These are phyloP conservation scores for Acipenser oxyrinchus DNA, from an alignment of 2,797 vertebrate species.

Conservation along the genomic window DNA sequence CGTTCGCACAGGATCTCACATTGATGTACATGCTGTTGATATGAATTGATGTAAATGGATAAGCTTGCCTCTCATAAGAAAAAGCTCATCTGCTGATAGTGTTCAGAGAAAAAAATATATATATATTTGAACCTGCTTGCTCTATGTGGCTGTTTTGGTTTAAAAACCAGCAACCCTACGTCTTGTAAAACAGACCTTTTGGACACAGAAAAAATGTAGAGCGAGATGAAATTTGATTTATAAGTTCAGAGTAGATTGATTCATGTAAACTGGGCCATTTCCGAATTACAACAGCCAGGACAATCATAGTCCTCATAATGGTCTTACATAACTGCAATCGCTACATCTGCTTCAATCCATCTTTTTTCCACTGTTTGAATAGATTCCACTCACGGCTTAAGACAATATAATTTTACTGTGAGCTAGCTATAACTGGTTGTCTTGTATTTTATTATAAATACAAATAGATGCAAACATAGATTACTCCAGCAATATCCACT, in stretches of 20 bases:
- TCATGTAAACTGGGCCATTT: conserved; percentile 66
- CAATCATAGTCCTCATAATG: conserved; percentile 54
- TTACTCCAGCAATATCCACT: too few species aligned
- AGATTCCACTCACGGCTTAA: conserved; percentile 1
- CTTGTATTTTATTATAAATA: too few species aligned
- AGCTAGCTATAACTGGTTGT: too few species aligned
- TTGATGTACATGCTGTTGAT: conserved; percentile 60
- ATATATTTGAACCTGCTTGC: conserved; percentile 51
- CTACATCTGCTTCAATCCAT: conserved; percentile 62
- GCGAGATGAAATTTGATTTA: conserved; percentile 49
- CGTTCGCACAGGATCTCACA: conserved; percentile 55
- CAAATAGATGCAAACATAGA: too few species aligned
- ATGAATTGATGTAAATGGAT: conserved; percentile 68
- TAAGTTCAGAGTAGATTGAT: conserved; percentile 57
- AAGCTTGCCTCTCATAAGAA: conserved; percentile 56
- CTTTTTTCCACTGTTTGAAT: conserved; percentile 21
- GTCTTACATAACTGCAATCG: conserved; percentile 63
- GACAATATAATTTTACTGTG: background rate
- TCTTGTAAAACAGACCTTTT: too few species aligned
- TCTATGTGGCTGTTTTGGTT: conserved; percentile 40
- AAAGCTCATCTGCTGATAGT: conserved; percentile 58
- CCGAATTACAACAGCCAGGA: conserved; percentile 65
- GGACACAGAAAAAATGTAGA: conserved; percentile 58
- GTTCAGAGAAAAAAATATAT: conserved; percentile 26
- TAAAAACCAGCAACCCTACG: conserved; percentile 42